These are phyloP conservation scores for Caenorhabditis sp. DNA, from an alignment of 2,888 invertebrate genomes.

Conservation along the genomic window DNA sequence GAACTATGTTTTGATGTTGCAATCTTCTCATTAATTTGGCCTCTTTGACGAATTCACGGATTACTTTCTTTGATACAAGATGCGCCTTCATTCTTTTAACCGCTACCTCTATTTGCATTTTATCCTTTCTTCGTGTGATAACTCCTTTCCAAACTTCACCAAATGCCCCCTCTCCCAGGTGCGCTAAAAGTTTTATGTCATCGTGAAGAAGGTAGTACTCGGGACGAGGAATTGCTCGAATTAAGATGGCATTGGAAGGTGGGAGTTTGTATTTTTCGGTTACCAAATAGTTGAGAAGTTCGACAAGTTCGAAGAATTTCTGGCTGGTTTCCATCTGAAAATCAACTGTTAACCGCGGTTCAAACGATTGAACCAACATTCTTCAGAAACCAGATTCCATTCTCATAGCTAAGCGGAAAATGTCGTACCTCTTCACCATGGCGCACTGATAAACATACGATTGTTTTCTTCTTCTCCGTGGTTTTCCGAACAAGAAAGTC, in stretches of 20 bases:
- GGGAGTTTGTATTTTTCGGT: not conserved
- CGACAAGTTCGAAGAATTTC: slow-evolving; percentile 1
- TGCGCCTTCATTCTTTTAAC: slow-evolving; percentile 45
- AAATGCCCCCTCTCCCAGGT: slow-evolving; percentile 44
- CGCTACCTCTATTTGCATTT: slow-evolving; percentile 22
- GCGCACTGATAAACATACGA: slow-evolving; percentile 10
- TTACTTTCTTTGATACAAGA: slow-evolving; percentile 17
- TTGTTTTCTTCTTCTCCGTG: not conserved
- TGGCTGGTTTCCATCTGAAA: not conserved
- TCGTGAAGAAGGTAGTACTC: slow-evolving; percentile 46
- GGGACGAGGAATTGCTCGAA: slow-evolving; percentile 15
- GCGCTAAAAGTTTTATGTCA: slow-evolving; percentile 16
- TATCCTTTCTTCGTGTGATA: not conserved
- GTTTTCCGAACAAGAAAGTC: slow-evolving; percentile 8
- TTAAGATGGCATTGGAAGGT: not conserved
- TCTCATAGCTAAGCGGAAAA: slow-evolving; percentile 5
- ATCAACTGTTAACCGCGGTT: no score
- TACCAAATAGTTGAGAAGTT: not conserved
- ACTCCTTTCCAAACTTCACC: slow-evolving; percentile 44
- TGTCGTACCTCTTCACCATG: not conserved
- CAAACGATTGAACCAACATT: not conserved
- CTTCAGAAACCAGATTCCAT: not conserved
- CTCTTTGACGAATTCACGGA: slow-evolving; percentile 38
- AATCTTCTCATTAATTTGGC: slow-evolving; percentile 41
- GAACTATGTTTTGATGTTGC: slow-evolving; percentile 39